Evolutionary conservation across 2,113 vertebrate genomes (phyloP).

Genomic region (Hippocampus mohnikei): DNA sequence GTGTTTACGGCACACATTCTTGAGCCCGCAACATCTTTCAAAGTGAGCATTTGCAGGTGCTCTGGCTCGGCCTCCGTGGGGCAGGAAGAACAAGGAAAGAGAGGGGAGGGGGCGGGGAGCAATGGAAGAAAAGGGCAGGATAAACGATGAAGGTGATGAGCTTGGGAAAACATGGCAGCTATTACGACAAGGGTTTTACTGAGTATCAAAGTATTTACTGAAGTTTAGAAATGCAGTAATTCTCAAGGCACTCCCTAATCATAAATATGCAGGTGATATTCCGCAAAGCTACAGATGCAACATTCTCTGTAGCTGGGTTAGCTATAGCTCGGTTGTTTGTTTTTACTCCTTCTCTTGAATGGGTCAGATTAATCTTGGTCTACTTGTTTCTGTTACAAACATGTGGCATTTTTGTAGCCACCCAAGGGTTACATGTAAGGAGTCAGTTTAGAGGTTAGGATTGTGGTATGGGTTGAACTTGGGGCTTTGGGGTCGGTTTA

Average conservation of each 20-base stretch:
- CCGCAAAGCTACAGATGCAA: constrained; percentile 15
- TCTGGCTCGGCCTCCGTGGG: constrained; percentile 59
- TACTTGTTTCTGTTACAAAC: no score
- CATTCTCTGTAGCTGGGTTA: background rate
- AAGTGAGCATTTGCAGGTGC: constrained; percentile 95
- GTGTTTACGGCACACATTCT: constrained; percentile 98
- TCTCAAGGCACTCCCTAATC: constrained; percentile 17
- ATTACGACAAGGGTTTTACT: constrained; percentile 21
- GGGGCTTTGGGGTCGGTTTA: no score
- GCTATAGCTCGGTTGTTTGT: no score
- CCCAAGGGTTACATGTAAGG: no score
- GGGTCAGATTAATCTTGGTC: no score
- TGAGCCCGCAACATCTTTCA: constrained; percentile 87
- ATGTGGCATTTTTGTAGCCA: no score
- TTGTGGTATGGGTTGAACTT: no score
- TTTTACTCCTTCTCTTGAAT: no score
- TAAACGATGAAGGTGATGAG: constrained; percentile 40
- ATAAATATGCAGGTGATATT: constrained; percentile 43
- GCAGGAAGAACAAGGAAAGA: constrained; percentile 35
- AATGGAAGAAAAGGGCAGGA: constrained; percentile 22
- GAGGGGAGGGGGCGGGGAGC: constrained; percentile 17
- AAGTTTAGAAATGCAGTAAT: constrained; percentile 5
- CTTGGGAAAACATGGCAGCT: constrained; percentile 49
- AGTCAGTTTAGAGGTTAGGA: no score
- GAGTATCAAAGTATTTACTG: constrained; percentile 1